Conservation (phyloP, 2,888 invertebrate species). For the Microplitis manilae region DNA sequence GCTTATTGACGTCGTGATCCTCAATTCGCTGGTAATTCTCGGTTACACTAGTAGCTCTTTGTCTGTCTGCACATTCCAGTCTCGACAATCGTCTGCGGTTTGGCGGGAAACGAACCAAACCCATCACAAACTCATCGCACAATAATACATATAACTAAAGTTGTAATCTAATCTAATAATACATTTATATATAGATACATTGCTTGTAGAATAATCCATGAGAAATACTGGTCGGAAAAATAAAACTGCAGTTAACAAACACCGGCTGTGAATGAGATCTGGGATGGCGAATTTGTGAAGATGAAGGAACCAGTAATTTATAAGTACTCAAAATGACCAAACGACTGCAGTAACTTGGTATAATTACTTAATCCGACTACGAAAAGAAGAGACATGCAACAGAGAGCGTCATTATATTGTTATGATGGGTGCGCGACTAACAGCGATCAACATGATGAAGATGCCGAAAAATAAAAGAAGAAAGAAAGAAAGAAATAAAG, state of each 20-base stretch:
- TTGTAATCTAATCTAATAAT: too few relatives aligned
- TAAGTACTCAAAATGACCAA: conserved; percentile 49
- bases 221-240: too few relatives aligned
- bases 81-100: not conserved
- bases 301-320: conserved; percentile 25
- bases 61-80: not conserved
- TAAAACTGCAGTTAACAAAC: not conserved
- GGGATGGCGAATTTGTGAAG: not conserved
- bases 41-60: not conserved
- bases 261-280: not conserved
- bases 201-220: too few relatives aligned
- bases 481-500: not conserved
- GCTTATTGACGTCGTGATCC: not conserved
- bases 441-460: not conserved
- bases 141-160: too few relatives aligned
- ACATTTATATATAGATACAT: too few relatives aligned
- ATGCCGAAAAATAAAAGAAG: conserved; percentile 11
- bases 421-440: conserved; percentile 14
- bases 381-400: conserved; percentile 15
- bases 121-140: not conserved
- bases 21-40: not conserved
- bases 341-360: conserved; percentile 52
- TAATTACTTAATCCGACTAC: conserved; percentile 53
- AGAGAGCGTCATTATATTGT: conserved; percentile 12
- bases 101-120: not conserved